phyloP scores from a whole-genome alignment of 2,888 invertebrate genomes.

The Toxonevra muliebris region DNA sequence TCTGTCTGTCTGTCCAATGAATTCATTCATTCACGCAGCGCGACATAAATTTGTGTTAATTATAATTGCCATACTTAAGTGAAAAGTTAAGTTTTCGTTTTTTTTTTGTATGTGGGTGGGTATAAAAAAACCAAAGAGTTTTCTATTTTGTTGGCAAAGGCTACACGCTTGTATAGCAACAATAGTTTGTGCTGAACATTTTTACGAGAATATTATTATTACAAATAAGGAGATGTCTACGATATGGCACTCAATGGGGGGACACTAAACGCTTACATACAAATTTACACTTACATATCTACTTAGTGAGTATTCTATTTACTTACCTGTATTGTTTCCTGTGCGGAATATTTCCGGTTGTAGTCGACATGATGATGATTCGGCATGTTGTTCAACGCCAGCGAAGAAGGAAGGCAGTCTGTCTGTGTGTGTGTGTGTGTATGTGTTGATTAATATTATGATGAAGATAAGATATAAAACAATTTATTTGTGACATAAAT shows the following conservation, averaged over 20 bases:
- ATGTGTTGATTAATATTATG: constrained; percentile 44
- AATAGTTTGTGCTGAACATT: constrained; percentile 16
- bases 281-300: neutral
- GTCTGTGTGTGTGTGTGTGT: constrained; percentile 50
- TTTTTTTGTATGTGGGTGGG: no score
- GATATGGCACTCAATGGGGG: neutral
- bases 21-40: neutral
- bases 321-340: constrained; percentile 66
- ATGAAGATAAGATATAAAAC: constrained; percentile 11
- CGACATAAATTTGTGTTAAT: constrained; percentile 53
- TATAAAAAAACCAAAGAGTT: neutral
- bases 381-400: constrained; percentile 52
- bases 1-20: neutral
- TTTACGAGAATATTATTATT: constrained; percentile 6
- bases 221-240: neutral
- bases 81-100: constrained; percentile 36
- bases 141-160: no score
- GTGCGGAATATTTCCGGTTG: constrained; percentile 65
- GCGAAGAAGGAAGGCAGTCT: constrained; percentile 41
- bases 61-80: constrained; percentile 53
- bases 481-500: neutral
- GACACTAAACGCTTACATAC: neutral
- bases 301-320: constrained; percentile 23
- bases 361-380: constrained; percentile 64
- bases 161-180: neutral